Conservation (phyloP, 1,140 invertebrate genomes). For the Drosophila orosa region DNA sequence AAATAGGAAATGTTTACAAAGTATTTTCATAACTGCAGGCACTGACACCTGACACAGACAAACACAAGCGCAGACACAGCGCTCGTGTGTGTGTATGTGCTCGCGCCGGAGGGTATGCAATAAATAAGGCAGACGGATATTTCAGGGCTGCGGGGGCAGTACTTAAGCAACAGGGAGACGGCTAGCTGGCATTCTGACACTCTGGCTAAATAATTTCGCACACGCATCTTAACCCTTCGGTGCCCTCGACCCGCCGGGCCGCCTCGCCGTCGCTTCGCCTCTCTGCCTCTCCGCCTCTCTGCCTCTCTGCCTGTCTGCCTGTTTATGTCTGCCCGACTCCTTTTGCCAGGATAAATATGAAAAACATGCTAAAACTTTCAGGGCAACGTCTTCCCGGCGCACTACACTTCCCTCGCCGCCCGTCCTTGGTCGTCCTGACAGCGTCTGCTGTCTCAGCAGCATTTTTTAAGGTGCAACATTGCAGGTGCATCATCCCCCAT, state of each 20-base stretch:
- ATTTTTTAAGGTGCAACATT: conserved; percentile 82
- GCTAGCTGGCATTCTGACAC: conserved; percentile 76
- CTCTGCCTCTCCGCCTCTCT: not conserved
- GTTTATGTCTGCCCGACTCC: conserved; percentile 39
- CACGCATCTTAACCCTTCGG: conserved; percentile 74
- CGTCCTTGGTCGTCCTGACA: conserved; percentile 30
- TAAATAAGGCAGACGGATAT: conserved; percentile 75
- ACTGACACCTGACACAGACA: conserved; percentile 79
- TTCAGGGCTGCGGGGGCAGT: conserved; percentile 39
- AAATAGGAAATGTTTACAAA: conserved; percentile 83
- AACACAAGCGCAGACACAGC: conserved; percentile 13
- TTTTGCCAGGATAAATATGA: conserved; percentile 74
- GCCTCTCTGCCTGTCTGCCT: conserved; percentile 24
- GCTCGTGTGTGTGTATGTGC: conserved; percentile 9
- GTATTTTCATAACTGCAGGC: conserved; percentile 82
- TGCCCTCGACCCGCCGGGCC: conserved; percentile 7
- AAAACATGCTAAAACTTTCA: conserved; percentile 74
- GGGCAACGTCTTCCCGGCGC: conserved; percentile 42
- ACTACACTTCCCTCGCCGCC: not conserved
- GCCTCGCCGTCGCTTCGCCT: not conserved
- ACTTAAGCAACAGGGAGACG: conserved; percentile 33
- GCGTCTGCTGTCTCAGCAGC: conserved; percentile 71
- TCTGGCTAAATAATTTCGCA: conserved; percentile 78
- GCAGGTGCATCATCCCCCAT: conserved; percentile 40
- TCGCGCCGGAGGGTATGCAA: conserved; percentile 48